phyloP scores from a whole-genome alignment of 2,888 invertebrate species.

The Nomada hirtipes region DNA sequence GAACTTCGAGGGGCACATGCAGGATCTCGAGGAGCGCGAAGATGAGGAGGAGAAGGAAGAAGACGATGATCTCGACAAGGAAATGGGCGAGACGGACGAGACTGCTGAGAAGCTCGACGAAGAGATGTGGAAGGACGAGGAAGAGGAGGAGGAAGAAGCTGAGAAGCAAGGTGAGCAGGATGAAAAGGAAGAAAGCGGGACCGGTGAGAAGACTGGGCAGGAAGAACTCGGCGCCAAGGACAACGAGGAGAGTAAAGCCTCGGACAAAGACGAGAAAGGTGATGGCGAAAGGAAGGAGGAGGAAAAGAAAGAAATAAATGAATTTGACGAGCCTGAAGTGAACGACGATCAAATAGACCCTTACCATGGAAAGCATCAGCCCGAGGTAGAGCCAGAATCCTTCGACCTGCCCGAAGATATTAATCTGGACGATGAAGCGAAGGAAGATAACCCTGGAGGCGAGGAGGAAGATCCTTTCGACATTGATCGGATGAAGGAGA shows the following conservation, averaged over 20 bases:
- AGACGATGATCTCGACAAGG: conserved; percentile 94
- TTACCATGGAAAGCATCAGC: conserved; percentile 92
- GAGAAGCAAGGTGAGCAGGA: conserved; percentile 85
- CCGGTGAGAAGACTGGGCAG: conserved; percentile 85
- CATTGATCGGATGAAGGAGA: conserved; percentile 91
- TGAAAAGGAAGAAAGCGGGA: conserved; percentile 84
- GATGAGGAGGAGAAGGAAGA: conserved; percentile 86
- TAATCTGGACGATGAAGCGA: conserved; percentile 91
- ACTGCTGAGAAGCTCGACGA: conserved; percentile 93
- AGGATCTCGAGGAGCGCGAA: conserved; percentile 91
- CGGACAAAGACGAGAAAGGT: conserved; percentile 79
- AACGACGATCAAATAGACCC: conserved; percentile 94
- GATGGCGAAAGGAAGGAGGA: conserved; percentile 82
- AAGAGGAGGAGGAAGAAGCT: conserved; percentile 88
- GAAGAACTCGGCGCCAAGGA: conserved; percentile 83
- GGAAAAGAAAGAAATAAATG: conserved; percentile 90
- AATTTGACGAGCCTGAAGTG: conserved; percentile 92
- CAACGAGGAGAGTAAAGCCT: conserved; percentile 86
- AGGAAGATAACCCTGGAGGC: conserved; percentile 86
- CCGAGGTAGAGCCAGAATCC: conserved; percentile 92
- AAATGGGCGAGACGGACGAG: conserved; percentile 97
- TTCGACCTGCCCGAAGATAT: conserved; percentile 95
- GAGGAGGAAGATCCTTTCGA: conserved; percentile 95
- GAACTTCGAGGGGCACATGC: conserved; percentile 95
- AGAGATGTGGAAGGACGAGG: conserved; percentile 94